Base-by-base conservation (phyloP, 2,888 invertebrate species). In the Phlogophora meticulosa region DNA sequence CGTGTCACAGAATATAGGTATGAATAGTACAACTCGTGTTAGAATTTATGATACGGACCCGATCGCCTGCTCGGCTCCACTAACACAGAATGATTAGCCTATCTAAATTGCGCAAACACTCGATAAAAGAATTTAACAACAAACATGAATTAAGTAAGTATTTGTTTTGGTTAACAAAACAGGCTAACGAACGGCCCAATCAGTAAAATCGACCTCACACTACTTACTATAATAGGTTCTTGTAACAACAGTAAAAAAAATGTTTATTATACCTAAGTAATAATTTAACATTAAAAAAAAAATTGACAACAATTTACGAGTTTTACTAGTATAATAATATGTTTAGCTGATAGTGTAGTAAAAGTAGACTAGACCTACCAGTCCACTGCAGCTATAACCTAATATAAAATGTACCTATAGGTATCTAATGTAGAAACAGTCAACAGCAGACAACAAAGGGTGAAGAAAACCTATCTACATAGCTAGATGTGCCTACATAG, bases 391-490 rank as follows among this genome's bases (percentile, higher is more conserved):
- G n/a, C n/a, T n/a, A n/a, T n/a, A n/a, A n/a, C n/a, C n/a, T n/a
- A n/a, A n/a, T n/a, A n/a, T n/a, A n/a, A n/a, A n/a, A n/a, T n/a
- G n/a, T n/a, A n/a, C n/a, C n/a, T 42, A 40, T 3, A 49, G 11
- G 5, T n/a, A 42, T 28, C 10, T 17, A 15, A 10, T 34, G 10
- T 42, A 48, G 2, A 11, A 36, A 36, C 34, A 11, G 11, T 53
- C 40, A 5, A 7, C 13, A 43, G 58, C 68, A 65, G 65, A 68
- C 36, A 55, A 65, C 68, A 65, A 67, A 67, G 43, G 55, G 9
- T 9, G 13, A 45, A 15, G 4, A 17, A 22, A 22, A 43, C 9
- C 55, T 32, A 43, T n/a, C n/a, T n/a, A n/a, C 20, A 22, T 9
- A 43, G 13, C 34, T 24, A 20, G 7, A 9, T 62, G 38, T 3